Conservation (phyloP, 2,888 invertebrate species). For the Mongoloraphidia duomilia region DNA sequence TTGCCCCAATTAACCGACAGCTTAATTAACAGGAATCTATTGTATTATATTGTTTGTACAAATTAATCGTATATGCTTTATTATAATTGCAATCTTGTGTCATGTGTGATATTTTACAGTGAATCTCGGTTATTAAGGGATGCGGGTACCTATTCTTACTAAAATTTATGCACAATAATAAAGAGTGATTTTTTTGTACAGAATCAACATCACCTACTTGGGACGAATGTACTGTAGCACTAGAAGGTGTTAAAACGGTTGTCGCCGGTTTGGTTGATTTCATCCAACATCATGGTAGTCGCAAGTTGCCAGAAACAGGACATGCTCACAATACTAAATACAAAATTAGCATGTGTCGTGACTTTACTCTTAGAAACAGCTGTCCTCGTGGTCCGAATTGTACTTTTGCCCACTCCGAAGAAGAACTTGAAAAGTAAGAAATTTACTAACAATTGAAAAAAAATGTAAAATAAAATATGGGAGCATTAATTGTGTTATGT, state of each 20-base stretch:
- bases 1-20: too few relatives aligned
- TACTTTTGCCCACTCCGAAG: slow-evolving; percentile 84
- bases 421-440: slow-evolving; percentile 69
- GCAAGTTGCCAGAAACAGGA: slow-evolving; percentile 43
- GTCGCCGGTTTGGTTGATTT: slow-evolving; percentile 66
- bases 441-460: neutral
- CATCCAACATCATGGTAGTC: slow-evolving; percentile 56
- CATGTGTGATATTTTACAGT: too few relatives aligned
- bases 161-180: too few relatives aligned
- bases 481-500: too few relatives aligned
- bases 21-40: too few relatives aligned
- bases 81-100: too few relatives aligned
- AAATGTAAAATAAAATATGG: neutral
- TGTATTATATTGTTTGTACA: too few relatives aligned
- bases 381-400: slow-evolving; percentile 81
- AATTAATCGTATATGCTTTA: too few relatives aligned
- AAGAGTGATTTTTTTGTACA: slow-evolving; percentile 17
- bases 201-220: slow-evolving; percentile 48
- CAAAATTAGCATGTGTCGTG: slow-evolving; percentile 83
- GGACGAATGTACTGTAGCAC: slow-evolving; percentile 48
- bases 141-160: too few relatives aligned
- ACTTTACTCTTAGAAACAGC: slow-evolving; percentile 59
- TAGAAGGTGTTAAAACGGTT: slow-evolving; percentile 54
- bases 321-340: slow-evolving; percentile 56
- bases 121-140: too few relatives aligned